A percentile compares a stretch with the other conserved stretches of the same genome.
phyloP scores from a whole-genome alignment of 1,140 invertebrate species.

The Mercenaria mercenaria region DNA sequence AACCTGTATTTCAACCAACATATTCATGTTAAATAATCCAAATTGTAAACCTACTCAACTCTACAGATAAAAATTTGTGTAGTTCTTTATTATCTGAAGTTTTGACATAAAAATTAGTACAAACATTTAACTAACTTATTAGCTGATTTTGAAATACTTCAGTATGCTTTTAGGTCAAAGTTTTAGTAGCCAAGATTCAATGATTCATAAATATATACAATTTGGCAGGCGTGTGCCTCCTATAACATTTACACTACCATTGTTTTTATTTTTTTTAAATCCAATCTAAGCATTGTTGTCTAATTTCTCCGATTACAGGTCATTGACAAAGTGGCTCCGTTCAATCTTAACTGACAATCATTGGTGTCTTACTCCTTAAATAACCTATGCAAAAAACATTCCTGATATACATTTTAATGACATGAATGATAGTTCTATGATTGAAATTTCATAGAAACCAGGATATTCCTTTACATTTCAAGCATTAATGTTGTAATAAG shows the following conservation, averaged over 20 bases:
- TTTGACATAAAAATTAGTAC: neutral
- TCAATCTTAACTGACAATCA: neutral
- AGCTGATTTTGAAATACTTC: neutral
- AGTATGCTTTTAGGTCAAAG: neutral
- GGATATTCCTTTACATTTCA: no score
- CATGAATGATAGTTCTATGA: no score
- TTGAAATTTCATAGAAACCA: no score
- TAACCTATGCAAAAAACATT: neutral
- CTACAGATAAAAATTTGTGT: neutral
- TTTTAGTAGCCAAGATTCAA: neutral
- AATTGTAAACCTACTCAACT: neutral
- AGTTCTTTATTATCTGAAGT: neutral
- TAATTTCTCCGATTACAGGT: conserved; percentile 11
- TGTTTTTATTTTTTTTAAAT: neutral
- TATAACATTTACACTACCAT: neutral
- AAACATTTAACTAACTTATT: neutral
- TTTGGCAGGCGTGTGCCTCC: neutral
- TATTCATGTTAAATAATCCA: neutral
- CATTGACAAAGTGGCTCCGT: neutral
- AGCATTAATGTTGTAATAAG: no score
- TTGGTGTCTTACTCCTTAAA: neutral
- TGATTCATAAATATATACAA: conserved; percentile 12
- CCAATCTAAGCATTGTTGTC: neutral
- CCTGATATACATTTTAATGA: no score
- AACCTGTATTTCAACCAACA: neutral